Conservation (phyloP, 2,797 vertebrate species). For the Takifugu rubripes region DNA sequence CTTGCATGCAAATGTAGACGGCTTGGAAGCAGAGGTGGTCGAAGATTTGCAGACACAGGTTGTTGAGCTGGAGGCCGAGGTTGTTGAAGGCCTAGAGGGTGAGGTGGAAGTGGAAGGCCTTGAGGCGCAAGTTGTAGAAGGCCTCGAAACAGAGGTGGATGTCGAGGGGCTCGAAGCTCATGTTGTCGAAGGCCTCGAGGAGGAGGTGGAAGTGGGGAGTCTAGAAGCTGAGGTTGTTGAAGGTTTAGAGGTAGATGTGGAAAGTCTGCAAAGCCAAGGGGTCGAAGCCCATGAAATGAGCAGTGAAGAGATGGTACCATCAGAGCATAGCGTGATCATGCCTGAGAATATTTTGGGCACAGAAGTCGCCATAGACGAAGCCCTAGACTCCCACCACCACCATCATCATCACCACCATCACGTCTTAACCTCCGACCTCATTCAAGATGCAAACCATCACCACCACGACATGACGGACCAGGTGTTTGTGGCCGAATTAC, state of each 20-base stretch:
- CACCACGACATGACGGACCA: slow-evolving; percentile 84
- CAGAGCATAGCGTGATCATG: slow-evolving; percentile 89
- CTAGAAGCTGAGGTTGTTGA: slow-evolving; percentile 70
- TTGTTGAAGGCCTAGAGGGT: slow-evolving; percentile 64
- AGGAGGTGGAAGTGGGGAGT: slow-evolving; percentile 70
- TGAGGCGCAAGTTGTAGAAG: slow-evolving; percentile 67
- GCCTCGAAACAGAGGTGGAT: slow-evolving; percentile 69
- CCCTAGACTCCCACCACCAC: slow-evolving; percentile 81
- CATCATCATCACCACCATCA: slow-evolving; percentile 85
- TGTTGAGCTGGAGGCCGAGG: slow-evolving; percentile 69
- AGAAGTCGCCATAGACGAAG: slow-evolving; percentile 92
- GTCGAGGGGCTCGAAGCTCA: slow-evolving; percentile 70
- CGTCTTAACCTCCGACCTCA: slow-evolving; percentile 87
- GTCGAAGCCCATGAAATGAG: slow-evolving; percentile 93
- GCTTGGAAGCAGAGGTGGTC: slow-evolving; percentile 66
- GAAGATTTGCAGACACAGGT: slow-evolving; percentile 69
- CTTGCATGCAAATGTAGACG: slow-evolving; percentile 68
- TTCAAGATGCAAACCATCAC: slow-evolving; percentile 82
- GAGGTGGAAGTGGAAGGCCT: slow-evolving; percentile 73
- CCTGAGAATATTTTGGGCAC: slow-evolving; percentile 91
- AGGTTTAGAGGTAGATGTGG: slow-evolving; percentile 70
- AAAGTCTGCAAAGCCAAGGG: slow-evolving; percentile 67
- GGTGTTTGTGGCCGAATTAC: slow-evolving; percentile 93
- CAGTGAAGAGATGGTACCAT: slow-evolving; percentile 85
- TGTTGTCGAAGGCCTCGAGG: slow-evolving; percentile 71